A percentile compares a stretch with the other conserved stretches of the same genome.
Evolutionary conservation across 2,797 vertebrate species (phyloP).

Genomic region (Enteromius radiatus): DNA sequence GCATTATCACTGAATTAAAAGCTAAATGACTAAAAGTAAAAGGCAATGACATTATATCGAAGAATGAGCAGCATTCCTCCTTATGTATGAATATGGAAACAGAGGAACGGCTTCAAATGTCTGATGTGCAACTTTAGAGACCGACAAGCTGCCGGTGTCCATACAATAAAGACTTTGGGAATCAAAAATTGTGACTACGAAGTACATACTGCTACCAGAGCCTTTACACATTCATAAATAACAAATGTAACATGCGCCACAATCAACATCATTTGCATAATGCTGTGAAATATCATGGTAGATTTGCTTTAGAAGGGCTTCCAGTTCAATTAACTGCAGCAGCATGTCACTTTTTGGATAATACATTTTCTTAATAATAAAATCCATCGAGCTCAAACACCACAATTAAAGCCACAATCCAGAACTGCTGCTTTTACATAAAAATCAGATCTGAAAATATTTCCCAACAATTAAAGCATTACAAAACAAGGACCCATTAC

Average conservation of each 20-base stretch:
- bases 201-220: conserved; percentile 12
- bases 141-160: neutral
- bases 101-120: conserved; percentile 25
- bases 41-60: conserved; percentile 8
- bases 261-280: conserved; percentile 5
- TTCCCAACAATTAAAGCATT: conserved; percentile 42
- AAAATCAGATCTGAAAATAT: conserved; percentile 3
- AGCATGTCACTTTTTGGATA: neutral
- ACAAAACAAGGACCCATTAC: conserved; percentile 55
- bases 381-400: conserved; percentile 19
- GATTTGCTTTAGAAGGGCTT: conserved; percentile 11
- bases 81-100: conserved; percentile 11
- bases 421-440: neutral
- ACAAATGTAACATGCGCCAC: neutral
- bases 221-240: conserved; percentile 26
- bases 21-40: conserved; percentile 8
- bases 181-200: neutral
- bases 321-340: conserved; percentile 23
- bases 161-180: conserved; percentile 17
- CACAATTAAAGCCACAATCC: conserved; percentile 8
- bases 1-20: conserved; percentile 47
- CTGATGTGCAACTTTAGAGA: neutral
- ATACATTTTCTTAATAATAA: neutral
- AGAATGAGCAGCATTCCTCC: conserved; percentile 4
- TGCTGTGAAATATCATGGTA: neutral